phyloP scores from a whole-genome alignment of 2,888 invertebrate species.

The Mycalesis mineus region DNA sequence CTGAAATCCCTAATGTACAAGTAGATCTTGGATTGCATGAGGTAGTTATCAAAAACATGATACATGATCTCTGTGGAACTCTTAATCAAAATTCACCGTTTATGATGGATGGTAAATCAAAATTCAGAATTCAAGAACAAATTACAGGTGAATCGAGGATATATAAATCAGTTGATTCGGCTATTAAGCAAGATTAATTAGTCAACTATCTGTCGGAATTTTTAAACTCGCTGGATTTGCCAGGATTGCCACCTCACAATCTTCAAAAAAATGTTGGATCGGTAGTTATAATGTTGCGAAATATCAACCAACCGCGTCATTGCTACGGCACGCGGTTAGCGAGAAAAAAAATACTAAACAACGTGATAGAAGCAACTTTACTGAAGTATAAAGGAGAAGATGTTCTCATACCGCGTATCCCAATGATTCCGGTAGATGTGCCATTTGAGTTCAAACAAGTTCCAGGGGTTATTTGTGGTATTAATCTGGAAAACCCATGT shows the following conservation, averaged over 20 bases:
- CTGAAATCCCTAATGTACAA: constrained; percentile 28
- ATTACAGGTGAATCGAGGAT: constrained; percentile 31
- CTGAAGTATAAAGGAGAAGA: constrained; percentile 35
- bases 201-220: constrained; percentile 41
- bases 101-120: constrained; percentile 25
- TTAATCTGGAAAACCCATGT: too few relatives aligned
- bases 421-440: constrained; percentile 33
- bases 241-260: constrained; percentile 39
- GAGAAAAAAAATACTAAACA: constrained; percentile 14
- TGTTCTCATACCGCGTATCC: constrained; percentile 34
- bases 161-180: constrained; percentile 40
- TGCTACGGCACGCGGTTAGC: constrained; percentile 30
- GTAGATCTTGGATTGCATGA: constrained; percentile 26
- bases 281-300: constrained; percentile 32
- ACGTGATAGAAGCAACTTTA: constrained; percentile 21
- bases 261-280: constrained; percentile 34
- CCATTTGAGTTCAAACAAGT: constrained; percentile 35
- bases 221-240: constrained; percentile 39
- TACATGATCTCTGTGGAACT: constrained; percentile 31
- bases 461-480: constrained; percentile 33
- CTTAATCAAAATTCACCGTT: constrained; percentile 25
- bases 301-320: constrained; percentile 33
- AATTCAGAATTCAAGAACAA: not conserved
- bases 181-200: constrained; percentile 37
- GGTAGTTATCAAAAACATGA: constrained; percentile 28